Conservation (phyloP, 2,113 vertebrate species). For the Stegastes partitus region DNA sequence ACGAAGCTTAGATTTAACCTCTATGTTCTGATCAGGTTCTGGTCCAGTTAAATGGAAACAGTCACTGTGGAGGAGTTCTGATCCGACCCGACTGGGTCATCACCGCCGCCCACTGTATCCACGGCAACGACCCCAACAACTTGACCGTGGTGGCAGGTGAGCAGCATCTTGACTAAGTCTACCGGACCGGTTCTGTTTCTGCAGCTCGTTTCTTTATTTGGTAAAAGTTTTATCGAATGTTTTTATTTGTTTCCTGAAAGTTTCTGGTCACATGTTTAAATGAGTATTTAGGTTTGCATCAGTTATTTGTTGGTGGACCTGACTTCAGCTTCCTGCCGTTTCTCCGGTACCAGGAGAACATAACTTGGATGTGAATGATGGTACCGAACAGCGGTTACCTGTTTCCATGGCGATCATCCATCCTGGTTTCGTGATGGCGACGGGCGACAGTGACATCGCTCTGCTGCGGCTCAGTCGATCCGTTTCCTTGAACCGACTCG, state of each 20-base stretch:
- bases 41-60: constrained; percentile 65
- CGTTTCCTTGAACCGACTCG: constrained; percentile 63
- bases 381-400: constrained; percentile 80
- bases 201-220: neutral
- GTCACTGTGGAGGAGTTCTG: constrained; percentile 88
- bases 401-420: constrained; percentile 72
- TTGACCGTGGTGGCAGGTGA: constrained; percentile 88
- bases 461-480: constrained; percentile 80
- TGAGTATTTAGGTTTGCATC: too few species aligned
- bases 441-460: constrained; percentile 87
- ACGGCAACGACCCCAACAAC: constrained; percentile 21
- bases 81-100: constrained; percentile 87
- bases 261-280: too few species aligned
- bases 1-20: neutral
- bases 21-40: constrained; percentile 81
- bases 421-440: constrained; percentile 61
- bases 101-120: constrained; percentile 92
- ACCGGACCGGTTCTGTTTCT: neutral
- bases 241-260: too few species aligned
- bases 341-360: constrained; percentile 84
- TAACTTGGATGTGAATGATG: constrained; percentile 72
- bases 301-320: too few species aligned
- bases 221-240: too few species aligned
- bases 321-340: too few species aligned
- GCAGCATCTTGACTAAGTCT: too few species aligned